Conservation (phyloP, 2,113 vertebrate species). For the Fulmarus glacialis region DNA sequence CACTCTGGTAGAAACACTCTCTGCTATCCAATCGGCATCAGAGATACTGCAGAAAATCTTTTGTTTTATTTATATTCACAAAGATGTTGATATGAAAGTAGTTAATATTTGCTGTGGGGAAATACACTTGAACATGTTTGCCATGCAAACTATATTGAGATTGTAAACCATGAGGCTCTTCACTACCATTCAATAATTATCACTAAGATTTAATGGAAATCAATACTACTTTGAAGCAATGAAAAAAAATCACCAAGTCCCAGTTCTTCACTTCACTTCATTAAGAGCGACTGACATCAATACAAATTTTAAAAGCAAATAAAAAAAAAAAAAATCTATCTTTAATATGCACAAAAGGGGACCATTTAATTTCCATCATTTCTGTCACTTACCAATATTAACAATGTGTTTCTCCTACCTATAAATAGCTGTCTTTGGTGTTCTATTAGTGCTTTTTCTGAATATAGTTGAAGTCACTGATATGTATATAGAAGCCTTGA, state of each 20-base stretch:
- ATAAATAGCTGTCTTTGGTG: background rate
- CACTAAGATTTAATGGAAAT: conserved; percentile 29
- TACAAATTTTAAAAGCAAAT: background rate
- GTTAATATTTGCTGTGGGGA: background rate
- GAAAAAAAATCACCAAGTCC: background rate
- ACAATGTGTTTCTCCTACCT: background rate
- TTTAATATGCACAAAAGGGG: background rate
- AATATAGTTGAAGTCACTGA: background rate
- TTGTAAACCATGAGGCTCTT: background rate
- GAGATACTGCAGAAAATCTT: background rate
- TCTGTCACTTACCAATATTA: background rate
- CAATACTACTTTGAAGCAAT: background rate
- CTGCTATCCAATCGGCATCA: background rate
- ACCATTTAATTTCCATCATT: background rate
- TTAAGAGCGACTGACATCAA: background rate
- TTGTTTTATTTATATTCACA: background rate
- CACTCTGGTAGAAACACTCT: background rate
- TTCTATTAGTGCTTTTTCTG: background rate
- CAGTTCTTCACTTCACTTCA: background rate
- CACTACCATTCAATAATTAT: background rate
- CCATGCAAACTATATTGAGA: background rate
- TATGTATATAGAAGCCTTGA: background rate
- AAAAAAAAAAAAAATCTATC: background rate
- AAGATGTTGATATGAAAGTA: background rate
- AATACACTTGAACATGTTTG: background rate